Conservation (phyloP, 2,113 vertebrate species). For the Oceanites oceanicus region DNA sequence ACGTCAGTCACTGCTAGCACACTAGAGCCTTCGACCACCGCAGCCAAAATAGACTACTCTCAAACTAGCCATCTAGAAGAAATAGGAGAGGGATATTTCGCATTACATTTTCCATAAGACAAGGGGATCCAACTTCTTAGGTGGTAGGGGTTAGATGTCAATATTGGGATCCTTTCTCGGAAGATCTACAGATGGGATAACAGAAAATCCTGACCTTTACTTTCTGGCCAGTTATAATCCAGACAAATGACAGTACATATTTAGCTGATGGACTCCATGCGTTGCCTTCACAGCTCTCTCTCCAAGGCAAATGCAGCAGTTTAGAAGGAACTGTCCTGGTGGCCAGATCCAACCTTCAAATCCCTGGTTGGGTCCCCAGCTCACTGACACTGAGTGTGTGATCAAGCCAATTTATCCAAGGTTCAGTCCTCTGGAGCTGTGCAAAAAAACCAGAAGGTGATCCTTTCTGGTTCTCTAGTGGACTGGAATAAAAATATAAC, state of each 20-base stretch:
- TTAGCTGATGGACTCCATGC: background rate
- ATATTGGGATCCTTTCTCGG: background rate
- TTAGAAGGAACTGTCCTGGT: background rate
- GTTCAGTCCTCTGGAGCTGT: background rate
- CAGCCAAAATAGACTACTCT: background rate
- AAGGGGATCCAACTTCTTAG: background rate
- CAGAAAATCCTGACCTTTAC: background rate
- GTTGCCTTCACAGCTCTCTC: background rate
- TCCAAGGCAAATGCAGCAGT: background rate
- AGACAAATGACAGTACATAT: background rate
- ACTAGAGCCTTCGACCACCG: background rate
- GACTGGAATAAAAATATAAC: background rate
- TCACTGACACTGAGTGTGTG: background rate
- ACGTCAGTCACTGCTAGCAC: background rate
- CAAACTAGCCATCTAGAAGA: background rate
- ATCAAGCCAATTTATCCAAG: background rate
- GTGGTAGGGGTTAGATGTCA: background rate
- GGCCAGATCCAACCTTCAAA: background rate
- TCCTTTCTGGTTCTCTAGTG: background rate
- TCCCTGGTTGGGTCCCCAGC: too few species aligned
- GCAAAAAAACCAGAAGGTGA: background rate
- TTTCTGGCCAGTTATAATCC: background rate
- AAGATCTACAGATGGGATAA: background rate
- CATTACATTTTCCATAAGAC: background rate
- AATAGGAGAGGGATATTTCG: background rate